phyloP scores from a whole-genome alignment of 2,888 invertebrate species.

The Ischnus inquisitorius region DNA sequence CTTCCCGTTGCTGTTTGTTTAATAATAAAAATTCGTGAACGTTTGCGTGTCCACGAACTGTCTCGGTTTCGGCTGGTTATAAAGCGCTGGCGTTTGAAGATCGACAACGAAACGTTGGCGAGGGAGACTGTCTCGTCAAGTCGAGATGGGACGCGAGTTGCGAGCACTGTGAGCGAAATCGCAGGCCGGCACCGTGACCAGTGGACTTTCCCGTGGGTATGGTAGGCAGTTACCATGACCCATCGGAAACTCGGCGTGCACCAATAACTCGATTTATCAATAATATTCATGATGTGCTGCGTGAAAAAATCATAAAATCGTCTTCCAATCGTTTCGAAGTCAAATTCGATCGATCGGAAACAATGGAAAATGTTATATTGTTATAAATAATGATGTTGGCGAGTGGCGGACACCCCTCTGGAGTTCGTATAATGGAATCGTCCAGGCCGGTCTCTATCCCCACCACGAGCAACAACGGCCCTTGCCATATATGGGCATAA shows the following conservation, averaged over 20 bases:
- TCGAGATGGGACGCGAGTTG: constrained; percentile 78
- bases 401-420: constrained; percentile 71
- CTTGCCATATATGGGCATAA: constrained; percentile 94
- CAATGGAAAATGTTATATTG: constrained; percentile 23
- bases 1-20: constrained; percentile 26
- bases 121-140: constrained; percentile 63
- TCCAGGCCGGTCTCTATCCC: constrained; percentile 84
- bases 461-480: constrained; percentile 88
- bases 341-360: not conserved
- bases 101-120: constrained; percentile 66
- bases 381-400: constrained; percentile 26
- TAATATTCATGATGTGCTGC: not conserved
- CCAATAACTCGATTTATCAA: not conserved
- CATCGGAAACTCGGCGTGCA: not conserved
- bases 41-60: constrained; percentile 44
- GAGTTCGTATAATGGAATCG: constrained; percentile 79
- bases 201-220: constrained; percentile 78
- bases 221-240: constrained; percentile 58
- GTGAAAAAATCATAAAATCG: not conserved
- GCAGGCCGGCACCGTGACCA: constrained; percentile 77
- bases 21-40: constrained; percentile 31
- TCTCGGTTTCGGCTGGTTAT: constrained; percentile 18
- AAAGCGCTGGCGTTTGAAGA: constrained; percentile 42
- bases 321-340: not conserved
- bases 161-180: constrained; percentile 81